Evolutionary conservation across 2,113 vertebrate species (phyloP).

Genomic region (Istiophorus platypterus): DNA sequence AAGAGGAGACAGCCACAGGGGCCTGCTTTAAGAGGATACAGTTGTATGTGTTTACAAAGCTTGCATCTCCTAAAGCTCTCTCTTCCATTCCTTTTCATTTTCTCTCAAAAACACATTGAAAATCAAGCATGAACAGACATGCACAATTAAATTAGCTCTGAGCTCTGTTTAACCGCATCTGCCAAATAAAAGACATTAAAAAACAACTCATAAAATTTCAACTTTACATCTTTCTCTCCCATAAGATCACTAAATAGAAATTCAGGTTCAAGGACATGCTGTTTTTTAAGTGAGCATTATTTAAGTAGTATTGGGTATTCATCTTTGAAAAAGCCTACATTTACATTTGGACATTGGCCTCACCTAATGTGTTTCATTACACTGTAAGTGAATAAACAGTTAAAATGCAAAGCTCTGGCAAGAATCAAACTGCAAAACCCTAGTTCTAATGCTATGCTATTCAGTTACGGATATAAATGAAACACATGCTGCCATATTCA

Average conservation of each 20-base stretch:
- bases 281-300: constrained; percentile 1
- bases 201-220: constrained; percentile 27
- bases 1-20: constrained; percentile 55
- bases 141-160: constrained; percentile 59
- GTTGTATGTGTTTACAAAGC: constrained; percentile 68
- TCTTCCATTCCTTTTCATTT: constrained; percentile 10
- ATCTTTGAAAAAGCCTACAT: neutral
- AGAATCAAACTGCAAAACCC: constrained; percentile 9
- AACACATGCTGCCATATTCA: constrained; percentile 12
- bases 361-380: constrained; percentile 26
- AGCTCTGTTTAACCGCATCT: constrained; percentile 57
- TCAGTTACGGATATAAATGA: constrained; percentile 2
- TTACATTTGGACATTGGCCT: constrained; percentile 20
- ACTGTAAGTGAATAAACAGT: constrained; percentile 22
- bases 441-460: neutral
- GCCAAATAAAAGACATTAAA: constrained; percentile 49
- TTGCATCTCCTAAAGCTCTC: constrained; percentile 25
- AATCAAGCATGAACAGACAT: constrained; percentile 66
- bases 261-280: constrained; percentile 14
- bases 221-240: constrained; percentile 23
- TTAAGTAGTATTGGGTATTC: constrained; percentile 23
- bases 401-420: constrained; percentile 35
- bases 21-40: constrained; percentile 62
- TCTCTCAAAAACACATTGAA: constrained; percentile 50
- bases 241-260: constrained; percentile 38